Evolutionary conservation across 2,113 vertebrate genomes (phyloP).

Genomic region (Scolopax mira): DNA sequence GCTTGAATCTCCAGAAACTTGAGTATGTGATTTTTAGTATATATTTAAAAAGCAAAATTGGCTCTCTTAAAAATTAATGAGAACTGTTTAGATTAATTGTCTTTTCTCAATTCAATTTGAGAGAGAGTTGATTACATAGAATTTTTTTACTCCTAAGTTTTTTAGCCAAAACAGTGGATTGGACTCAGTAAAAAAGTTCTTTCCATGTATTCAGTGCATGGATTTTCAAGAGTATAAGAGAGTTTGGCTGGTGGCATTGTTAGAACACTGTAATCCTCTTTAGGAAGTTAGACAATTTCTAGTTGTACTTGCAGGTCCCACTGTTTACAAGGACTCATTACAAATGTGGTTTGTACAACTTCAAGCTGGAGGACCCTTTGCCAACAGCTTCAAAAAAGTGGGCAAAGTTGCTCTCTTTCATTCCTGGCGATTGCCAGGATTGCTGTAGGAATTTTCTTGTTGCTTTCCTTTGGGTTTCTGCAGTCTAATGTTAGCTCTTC

Average conservation of each 20-base stretch:
- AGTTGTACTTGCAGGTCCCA: background rate
- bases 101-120: background rate
- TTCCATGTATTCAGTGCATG: background rate
- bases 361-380: background rate
- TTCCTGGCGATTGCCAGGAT: background rate
- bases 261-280: background rate
- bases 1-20: background rate
- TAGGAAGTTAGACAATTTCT: background rate
- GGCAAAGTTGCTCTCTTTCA: background rate
- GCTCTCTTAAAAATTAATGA: background rate
- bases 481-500: background rate
- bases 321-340: background rate
- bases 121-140: background rate
- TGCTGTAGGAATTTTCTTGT: background rate
- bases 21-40: background rate
- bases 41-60: no score
- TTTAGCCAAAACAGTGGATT: background rate
- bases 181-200: background rate
- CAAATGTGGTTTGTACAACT: background rate
- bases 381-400: background rate
- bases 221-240: background rate
- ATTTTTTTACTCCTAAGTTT: background rate
- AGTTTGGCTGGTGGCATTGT: background rate
- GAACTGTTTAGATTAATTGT: background rate
- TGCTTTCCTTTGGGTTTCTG: background rate